These are phyloP conservation scores for Echeneis naucrates DNA, from an alignment of 2,797 vertebrate species.

Conservation along the genomic window DNA sequence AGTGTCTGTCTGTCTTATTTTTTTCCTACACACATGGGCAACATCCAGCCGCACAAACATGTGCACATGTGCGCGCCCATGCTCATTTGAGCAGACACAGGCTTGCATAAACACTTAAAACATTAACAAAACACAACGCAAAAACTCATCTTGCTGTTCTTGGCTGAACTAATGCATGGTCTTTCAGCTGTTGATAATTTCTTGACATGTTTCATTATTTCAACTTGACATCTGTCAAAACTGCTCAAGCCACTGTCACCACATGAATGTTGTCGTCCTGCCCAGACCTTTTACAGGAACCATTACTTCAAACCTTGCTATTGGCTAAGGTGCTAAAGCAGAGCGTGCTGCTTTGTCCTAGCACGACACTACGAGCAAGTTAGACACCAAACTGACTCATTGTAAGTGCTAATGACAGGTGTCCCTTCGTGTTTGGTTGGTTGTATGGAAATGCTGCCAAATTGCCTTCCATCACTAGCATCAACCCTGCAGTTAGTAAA, in stretches of 20 bases:
- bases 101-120: neutral
- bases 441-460: slow-evolving; percentile 47
- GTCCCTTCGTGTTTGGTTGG: slow-evolving; percentile 65
- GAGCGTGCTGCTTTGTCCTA: slow-evolving; percentile 34
- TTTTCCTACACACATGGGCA: slow-evolving; percentile 52
- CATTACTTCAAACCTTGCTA: slow-evolving; percentile 27
- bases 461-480: slow-evolving; percentile 36
- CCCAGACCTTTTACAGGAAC: slow-evolving; percentile 17
- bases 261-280: slow-evolving; percentile 28
- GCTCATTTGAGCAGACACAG: neutral
- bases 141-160: slow-evolving; percentile 29
- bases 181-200: slow-evolving; percentile 59
- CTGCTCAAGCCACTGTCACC: slow-evolving; percentile 35
- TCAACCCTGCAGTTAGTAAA: slow-evolving; percentile 29
- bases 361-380: slow-evolving; percentile 41
- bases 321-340: slow-evolving; percentile 43
- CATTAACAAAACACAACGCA: slow-evolving; percentile 20
- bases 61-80: neutral
- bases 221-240: slow-evolving; percentile 66
- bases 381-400: slow-evolving; percentile 65
- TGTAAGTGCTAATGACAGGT: slow-evolving; percentile 74
- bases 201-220: slow-evolving; percentile 46
- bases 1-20: slow-evolving; percentile 54
- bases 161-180: slow-evolving; percentile 38
- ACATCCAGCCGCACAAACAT: slow-evolving; percentile 42